Base-by-base conservation (phyloP, 2,797 vertebrate genomes). In the Tolypeutes matacus region DNA sequence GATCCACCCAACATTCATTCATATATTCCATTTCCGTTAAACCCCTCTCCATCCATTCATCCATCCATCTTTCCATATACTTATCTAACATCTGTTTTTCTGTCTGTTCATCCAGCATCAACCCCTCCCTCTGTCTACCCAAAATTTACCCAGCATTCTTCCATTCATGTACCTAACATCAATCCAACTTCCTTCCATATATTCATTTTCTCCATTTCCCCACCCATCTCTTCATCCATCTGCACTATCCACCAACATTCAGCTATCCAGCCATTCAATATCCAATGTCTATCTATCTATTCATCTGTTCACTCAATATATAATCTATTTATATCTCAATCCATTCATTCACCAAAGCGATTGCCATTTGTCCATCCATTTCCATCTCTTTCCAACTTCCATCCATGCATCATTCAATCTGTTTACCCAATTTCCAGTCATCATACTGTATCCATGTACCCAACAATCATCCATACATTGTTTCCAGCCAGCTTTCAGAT, bases 381-480 rank as follows among this genome's bases (percentile, higher is more conserved):
- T 49, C 17, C 62, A n/a, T n/a, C 9, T 29, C 31, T 36, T 72
- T 70, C 69, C 34, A 31, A 12, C 31, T 70, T 73, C 27, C 18
- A 14, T 64, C 27, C 31, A n/a, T 29, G 36, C 39, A n/a, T 21
- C 81, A 65, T 91, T 69, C 58, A 51, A 0, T 34, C 58, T 13
- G 2, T 62, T 21, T 36, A 11, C n/a, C 25, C 49, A 29, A 0
- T 13, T 20, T 42, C 84, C 51, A 8, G 25, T 1, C n/a, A 76
- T 51, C n/a, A 11, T 73, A n/a, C 53, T 62, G 56, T 21, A 3
- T 25, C 76, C 51, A 11, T 13, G 3, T n/a, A 11, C 64, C 34
- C 70, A 83, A 31, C 42, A 20, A 42, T 77, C 10, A 17, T 12
- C n/a, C 34, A 7, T 11, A 20, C 31, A 14, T 51, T 49, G 3